Percentiles rank a stretch among this genome's conserved stretches.
Evolutionary conservation across 2,113 vertebrate genomes (phyloP).

Genomic region (Garra rufa): DNA sequence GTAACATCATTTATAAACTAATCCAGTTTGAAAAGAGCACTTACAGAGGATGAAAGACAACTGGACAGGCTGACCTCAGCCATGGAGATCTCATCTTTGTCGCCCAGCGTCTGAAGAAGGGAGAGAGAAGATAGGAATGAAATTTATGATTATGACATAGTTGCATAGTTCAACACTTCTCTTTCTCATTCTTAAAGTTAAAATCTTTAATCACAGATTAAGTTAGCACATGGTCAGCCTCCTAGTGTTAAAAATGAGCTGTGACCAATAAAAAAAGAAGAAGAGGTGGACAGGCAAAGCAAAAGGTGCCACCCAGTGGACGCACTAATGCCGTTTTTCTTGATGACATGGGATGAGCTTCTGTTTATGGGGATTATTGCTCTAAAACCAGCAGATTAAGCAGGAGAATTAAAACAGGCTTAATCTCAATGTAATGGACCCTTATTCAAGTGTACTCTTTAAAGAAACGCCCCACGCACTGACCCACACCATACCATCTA

Average conservation of each 20-base stretch:
- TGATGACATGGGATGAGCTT: slow-evolving; percentile 31
- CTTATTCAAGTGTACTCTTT: slow-evolving; percentile 26
- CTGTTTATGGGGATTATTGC: slow-evolving; percentile 54
- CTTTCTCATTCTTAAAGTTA: neutral
- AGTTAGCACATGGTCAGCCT: neutral
- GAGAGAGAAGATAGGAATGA: neutral
- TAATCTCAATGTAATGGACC: slow-evolving; percentile 53
- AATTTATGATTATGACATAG: neutral
- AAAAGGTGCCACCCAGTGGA: slow-evolving; percentile 45
- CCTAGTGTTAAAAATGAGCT: neutral
- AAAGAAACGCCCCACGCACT: slow-evolving; percentile 6
- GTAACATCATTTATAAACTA: neutral
- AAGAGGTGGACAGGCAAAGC: slow-evolving; percentile 2
- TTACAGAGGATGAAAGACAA: slow-evolving; percentile 72
- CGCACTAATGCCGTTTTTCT: slow-evolving; percentile 15
- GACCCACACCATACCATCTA: slow-evolving; percentile 32
- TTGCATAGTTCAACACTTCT: neutral
- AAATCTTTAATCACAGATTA: neutral
- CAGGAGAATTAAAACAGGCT: slow-evolving; percentile 44
- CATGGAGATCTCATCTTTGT: slow-evolving; percentile 78
- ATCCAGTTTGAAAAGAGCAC: slow-evolving; percentile 23
- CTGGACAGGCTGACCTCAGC: slow-evolving; percentile 70
- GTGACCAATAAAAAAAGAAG: neutral
- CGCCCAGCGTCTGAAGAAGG: slow-evolving; percentile 69
- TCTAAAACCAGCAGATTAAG: slow-evolving; percentile 58